phyloP scores from a whole-genome alignment of 2,888 invertebrate genomes.

The Scaptomyza caliginosa region DNA sequence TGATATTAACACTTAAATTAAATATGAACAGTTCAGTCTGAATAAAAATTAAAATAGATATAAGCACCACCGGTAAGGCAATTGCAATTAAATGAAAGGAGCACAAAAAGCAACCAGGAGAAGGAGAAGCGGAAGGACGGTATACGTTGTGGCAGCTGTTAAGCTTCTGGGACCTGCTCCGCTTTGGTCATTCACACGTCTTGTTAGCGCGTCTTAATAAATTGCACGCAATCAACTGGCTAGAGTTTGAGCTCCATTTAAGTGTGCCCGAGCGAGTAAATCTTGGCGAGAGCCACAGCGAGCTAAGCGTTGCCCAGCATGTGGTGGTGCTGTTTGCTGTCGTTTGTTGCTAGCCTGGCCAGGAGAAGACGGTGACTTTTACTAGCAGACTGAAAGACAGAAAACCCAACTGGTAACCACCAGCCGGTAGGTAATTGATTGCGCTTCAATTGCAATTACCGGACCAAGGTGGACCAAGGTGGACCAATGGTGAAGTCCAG shows the following conservation, averaged over 20 bases:
- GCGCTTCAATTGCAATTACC: slow-evolving; percentile 79
- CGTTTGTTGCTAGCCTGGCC: slow-evolving; percentile 19
- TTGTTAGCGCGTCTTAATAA: slow-evolving; percentile 80
- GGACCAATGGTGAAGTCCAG: slow-evolving; percentile 23
- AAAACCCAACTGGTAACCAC: slow-evolving; percentile 59
- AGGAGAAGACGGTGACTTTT: slow-evolving; percentile 59
- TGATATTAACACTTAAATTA: too few relatives aligned
- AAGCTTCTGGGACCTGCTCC: slow-evolving; percentile 61
- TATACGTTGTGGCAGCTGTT: slow-evolving; percentile 45
- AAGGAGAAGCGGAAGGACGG: neutral
- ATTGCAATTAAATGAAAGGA: slow-evolving; percentile 52
- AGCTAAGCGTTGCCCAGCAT: slow-evolving; percentile 65
- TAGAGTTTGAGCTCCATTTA: slow-evolving; percentile 77
- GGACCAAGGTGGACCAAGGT: slow-evolving; percentile 45
- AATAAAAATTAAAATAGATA: slow-evolving; percentile 24
- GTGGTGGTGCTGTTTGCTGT: slow-evolving; percentile 51
- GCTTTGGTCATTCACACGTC: slow-evolving; percentile 80
- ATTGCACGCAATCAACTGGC: slow-evolving; percentile 78
- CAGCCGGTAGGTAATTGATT: slow-evolving; percentile 81
- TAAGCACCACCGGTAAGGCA: slow-evolving; percentile 51
- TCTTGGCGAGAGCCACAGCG: slow-evolving; percentile 62
- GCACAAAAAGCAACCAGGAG: neutral
- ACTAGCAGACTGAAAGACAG: slow-evolving; percentile 34
- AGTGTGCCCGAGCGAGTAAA: slow-evolving; percentile 75
- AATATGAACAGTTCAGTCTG: neutral